A percentile compares a stretch with the other conserved stretches of the same genome.
Evolutionary conservation across 1,140 invertebrate species (phyloP).

Genomic region (Lerema accius): DNA sequence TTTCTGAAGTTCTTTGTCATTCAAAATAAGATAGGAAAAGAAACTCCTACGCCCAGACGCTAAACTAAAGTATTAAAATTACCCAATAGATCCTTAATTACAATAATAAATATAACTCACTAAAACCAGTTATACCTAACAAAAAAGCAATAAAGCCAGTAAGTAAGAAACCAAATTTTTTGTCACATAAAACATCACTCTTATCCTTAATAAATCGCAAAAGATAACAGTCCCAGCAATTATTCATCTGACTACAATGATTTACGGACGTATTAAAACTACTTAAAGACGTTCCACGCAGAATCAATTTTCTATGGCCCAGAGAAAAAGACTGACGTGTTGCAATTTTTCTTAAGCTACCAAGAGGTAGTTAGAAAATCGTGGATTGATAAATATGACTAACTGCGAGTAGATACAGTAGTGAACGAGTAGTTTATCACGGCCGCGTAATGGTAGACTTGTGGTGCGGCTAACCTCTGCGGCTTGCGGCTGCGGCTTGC

Average conservation of each 20-base stretch:
- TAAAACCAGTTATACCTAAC: no score
- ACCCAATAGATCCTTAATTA: no score
- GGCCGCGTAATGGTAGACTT: slow-evolving; percentile 18
- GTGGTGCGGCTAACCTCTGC: no score
- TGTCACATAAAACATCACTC: slow-evolving; percentile 8
- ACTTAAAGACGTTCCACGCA: slow-evolving; percentile 16
- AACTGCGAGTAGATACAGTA: slow-evolving; percentile 45
- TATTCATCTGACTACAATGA: slow-evolving; percentile 30
- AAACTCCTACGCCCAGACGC: no score
- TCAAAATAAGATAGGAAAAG: no score
- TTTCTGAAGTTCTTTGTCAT: no score
- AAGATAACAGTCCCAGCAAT: slow-evolving; percentile 27
- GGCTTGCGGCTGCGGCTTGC: slow-evolving; percentile 10
- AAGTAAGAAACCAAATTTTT: no score
- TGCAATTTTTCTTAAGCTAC: slow-evolving; percentile 42
- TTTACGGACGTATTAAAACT: slow-evolving; percentile 21
- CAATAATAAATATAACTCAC: no score
- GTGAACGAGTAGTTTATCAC: slow-evolving; percentile 39
- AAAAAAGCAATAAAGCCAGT: no score
- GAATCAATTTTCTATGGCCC: slow-evolving; percentile 29
- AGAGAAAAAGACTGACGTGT: slow-evolving; percentile 7
- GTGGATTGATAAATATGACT: slow-evolving; percentile 47
- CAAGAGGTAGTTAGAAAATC: slow-evolving; percentile 44
- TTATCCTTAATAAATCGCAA: slow-evolving; percentile 30
- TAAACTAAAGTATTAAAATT: no score